Conservation (phyloP, 2,113 vertebrate genomes). For the Dipodomys stephensi region DNA sequence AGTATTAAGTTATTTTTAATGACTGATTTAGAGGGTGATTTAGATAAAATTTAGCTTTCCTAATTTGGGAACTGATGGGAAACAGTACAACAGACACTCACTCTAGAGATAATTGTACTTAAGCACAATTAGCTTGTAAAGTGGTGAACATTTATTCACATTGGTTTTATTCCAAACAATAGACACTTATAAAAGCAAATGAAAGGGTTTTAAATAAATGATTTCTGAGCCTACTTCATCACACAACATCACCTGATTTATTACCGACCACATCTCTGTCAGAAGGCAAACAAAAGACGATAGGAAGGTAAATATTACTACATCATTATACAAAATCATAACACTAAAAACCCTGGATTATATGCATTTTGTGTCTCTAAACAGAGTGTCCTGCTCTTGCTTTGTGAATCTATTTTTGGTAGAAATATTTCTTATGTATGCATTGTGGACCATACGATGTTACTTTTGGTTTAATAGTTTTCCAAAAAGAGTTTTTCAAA, state of each 20-base stretch:
- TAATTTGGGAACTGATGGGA: conserved; percentile 18
- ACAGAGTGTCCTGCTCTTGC: neutral
- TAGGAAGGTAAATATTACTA: neutral
- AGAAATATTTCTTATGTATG: neutral
- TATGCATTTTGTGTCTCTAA: conserved; percentile 31
- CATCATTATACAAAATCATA: neutral
- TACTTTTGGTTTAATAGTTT: conserved; percentile 56
- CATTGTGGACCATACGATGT: neutral
- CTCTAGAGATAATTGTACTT: neutral
- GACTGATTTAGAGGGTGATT: conserved; percentile 13
- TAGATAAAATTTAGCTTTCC: neutral
- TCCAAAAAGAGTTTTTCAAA: conserved; percentile 44
- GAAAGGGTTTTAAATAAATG: neutral
- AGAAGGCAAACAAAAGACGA: neutral
- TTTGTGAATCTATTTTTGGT: neutral
- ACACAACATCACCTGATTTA: neutral
- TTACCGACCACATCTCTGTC: neutral
- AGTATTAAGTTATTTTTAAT: conserved; percentile 51
- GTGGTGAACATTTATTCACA: conserved; percentile 3
- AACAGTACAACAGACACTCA: neutral
- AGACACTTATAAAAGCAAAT: neutral
- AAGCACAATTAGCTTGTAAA: conserved; percentile 23
- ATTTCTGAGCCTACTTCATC: neutral
- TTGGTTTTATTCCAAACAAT: conserved; percentile 4
- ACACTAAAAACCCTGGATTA: neutral